Base-by-base conservation (phyloP, 1,140 invertebrate species). In the Coenobita brevimanus region DNA sequence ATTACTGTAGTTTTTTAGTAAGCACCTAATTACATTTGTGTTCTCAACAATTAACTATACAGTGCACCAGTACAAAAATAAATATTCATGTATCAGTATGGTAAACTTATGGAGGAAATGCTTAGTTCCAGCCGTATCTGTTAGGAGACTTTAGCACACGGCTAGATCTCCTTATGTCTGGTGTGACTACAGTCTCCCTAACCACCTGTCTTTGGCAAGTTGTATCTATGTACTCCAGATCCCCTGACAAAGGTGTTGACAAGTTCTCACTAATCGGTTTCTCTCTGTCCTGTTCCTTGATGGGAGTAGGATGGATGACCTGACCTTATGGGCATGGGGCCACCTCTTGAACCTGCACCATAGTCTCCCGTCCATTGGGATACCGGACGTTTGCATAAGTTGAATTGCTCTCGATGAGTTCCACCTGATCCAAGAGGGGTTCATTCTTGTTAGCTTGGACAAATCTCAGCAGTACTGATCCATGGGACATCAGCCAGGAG, bases 271-370 rank as follows among this genome's bases (percentile, higher is more conserved):
- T 50, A n/a, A 41, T 21, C 15, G 10, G 38, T 75, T 4, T 41
- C 71, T 41, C 21, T 8, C 3, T 75, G 1, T 27, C 21, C 4
- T 38, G 41, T 54, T 36, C 75, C 24, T 54, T 54, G 30, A 24
- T 54, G n/a, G 21, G 6, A 54, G n/a, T 78, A 50, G 54, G 33
- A 15, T 64, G 57, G 57, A 36, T 64, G 38, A 64, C 33, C 57
- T 62, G 57, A 64, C 54, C 27, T 67, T 81, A 50, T 27, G 81
- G 64, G 71, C 43, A 82, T 30, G 41, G 81, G 24, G 64, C 81
- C 81, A 82, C 24, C 30, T 82, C 64, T 36, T 57, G 41, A 43
- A 82, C 64, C 21, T 62, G 50, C n/a, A 82, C 64, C 30, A 64
- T 82, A 50, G 60, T 69, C 62, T 82, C 41, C 3, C 17, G 46